Evolutionary conservation across 2,888 invertebrate genomes (phyloP), one percentile per base, ranked within the genome.

Genomic region (Drosophila subsilvestris): DNA sequence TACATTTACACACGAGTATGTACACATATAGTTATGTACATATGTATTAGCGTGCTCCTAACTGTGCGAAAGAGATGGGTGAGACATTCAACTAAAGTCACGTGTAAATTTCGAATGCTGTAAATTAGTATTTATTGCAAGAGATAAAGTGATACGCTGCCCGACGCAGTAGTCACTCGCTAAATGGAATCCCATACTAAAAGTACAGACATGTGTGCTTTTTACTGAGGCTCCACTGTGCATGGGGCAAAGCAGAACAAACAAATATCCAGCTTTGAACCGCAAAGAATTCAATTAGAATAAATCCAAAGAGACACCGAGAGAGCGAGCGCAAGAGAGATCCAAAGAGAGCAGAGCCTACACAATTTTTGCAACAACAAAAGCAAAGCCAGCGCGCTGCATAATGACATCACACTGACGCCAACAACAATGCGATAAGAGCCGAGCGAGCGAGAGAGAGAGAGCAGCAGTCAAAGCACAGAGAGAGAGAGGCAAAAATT

Each of bases 91-190:
- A 83, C 80, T 74, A 76, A 83, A 83, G 88, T 84, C 83, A 88
- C 83, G 88, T 86, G 88, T 84, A 86, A 80, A 72, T 74, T 74
- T 63, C 57, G 83, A 80, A 86, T 76, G 73, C 66, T 76, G 86
- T 82, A 82, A 82, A 87, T 82, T 82, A 86, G 88, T 75, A 79
- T 79, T 85, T 82, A 87, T 82, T 82, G 78, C 74, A 71, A 75
- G 71, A 58, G 63, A 61, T 48, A 65, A 70, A 60, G 48, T 49
- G 50, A 65, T 77, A 50, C 53, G 55, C 32, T 68, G 57, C 45
- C 29, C 29, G 1, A 27, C 42, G 22, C n/a, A 18, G 42, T 5
- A n/a, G 20, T 27, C 4, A 8, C 9, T 17, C 47, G 29, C 6
- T 29, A 6, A 12, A 2, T 14, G 10, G 9, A 10, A 3, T 1